Base-by-base conservation (phyloP, 2,113 vertebrate species). In the Sterna hirundo region DNA sequence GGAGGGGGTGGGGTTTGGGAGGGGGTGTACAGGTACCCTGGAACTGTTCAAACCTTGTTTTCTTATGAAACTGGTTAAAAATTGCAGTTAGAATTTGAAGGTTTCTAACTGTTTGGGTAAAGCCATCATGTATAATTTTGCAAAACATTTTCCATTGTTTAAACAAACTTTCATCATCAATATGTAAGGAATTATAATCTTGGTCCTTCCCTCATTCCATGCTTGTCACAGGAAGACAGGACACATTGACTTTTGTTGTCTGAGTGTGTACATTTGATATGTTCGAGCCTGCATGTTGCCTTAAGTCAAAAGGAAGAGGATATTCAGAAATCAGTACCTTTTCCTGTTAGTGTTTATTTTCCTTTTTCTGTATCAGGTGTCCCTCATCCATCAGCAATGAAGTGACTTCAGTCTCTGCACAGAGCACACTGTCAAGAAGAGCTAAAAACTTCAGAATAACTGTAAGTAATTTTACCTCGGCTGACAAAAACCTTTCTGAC, bases 281-380 rank as follows among this genome's bases (percentile, higher is more conserved):
- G 42, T 72, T 90, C 68, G n/a, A 75, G 38, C 27, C 34, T 69
- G 25, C 1, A 1, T 11, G 34, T 74, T 77, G 40, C 76, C 29
- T 57, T 72, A 29, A 44, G 61, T 36, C 7, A 9, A 76, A 10
- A 25, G 40, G 71, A 97, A 65, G 78, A n/a, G 20, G 13, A 21
- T 66, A 10, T 54, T 93, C 47, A 77, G 65, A 68, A 46, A 62
- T 51, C 46, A 30, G 20, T 19, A 51, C 10, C 3, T 21, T 88
- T 70, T 86, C 34, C 61, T 66, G 17, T 61, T 64, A 30, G 25
- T 72, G 64, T 85, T 85, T 2, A 40, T 87, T 80, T 92, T 95
- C 36, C 95, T 95, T 36, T 96, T 94, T 96, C 84, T 58, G 7
- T 89, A 47, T 12, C 93, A 98, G 98, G 97, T 98, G 95, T 96